These are phyloP conservation scores for Drosophila melanogaster DNA, from an alignment of 1,140 invertebrate species.

Conservation along the genomic window DNA sequence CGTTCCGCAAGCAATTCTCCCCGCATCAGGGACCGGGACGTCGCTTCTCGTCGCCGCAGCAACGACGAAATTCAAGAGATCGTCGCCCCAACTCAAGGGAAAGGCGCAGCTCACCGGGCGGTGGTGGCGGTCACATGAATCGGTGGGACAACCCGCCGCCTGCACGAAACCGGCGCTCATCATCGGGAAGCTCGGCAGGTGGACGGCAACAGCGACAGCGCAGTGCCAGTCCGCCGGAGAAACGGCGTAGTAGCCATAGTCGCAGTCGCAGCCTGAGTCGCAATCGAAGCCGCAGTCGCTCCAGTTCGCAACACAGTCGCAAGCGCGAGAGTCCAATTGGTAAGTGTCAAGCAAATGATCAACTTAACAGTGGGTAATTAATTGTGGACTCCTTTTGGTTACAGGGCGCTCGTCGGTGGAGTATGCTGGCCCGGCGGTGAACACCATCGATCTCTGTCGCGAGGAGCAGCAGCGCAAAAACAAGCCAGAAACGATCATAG, in stretches of 20 bases:
- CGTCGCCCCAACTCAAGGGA: conserved; percentile 65
- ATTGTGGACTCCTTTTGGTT: not conserved
- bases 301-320: conserved; percentile 52
- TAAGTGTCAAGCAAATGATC: not conserved
- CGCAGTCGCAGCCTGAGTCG: conserved; percentile 39
- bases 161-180: conserved; percentile 23
- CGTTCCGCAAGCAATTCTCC: conserved; percentile 75
- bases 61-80: conserved; percentile 39
- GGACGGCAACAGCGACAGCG: conserved; percentile 40
- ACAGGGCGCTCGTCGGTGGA: conserved; percentile 75
- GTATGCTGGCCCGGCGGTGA: conserved; percentile 67
- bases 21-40: conserved; percentile 53
- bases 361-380: not conserved
- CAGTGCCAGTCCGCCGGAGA: conserved; percentile 49
- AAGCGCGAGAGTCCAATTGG: conserved; percentile 47
- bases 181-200: conserved; percentile 39
- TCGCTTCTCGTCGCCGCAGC: conserved; percentile 62
- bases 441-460: conserved; percentile 78
- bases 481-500: conserved; percentile 41
- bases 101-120: conserved; percentile 55
- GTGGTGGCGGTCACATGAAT: conserved; percentile 32
- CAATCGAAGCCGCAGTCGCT: conserved; percentile 59
- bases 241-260: conserved; percentile 41
- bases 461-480: conserved; percentile 85
- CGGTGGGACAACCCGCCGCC: conserved; percentile 59